phyloP scores from a whole-genome alignment of 2,113 vertebrate genomes.

The Verasper variegatus region DNA sequence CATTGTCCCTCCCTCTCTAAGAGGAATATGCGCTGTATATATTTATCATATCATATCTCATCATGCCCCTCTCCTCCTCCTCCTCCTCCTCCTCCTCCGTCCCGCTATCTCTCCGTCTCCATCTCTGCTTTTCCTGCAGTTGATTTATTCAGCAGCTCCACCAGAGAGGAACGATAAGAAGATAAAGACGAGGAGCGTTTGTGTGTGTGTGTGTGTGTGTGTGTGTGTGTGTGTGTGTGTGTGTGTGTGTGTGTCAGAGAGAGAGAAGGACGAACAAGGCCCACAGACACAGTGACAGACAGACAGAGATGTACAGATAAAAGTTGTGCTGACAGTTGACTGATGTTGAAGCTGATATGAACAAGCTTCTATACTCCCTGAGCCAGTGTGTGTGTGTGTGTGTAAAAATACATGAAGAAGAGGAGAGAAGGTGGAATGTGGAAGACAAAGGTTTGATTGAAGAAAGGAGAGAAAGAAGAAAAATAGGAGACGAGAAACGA shows the following conservation, averaged over 20 bases:
- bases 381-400: conserved; percentile 10
- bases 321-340: conserved; percentile 76
- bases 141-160: conserved; percentile 72
- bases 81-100: conserved; percentile 39
- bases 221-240: conserved; percentile 23
- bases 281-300: conserved; percentile 45
- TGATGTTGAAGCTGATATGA: conserved; percentile 72
- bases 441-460: background rate
- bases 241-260: conserved; percentile 19
- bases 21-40: conserved; percentile 2
- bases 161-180: conserved; percentile 65
- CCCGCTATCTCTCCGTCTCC: conserved; percentile 50
- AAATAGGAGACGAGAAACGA: background rate
- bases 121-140: conserved; percentile 58
- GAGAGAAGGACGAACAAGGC: conserved; percentile 1
- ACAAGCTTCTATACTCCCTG: conserved; percentile 49
- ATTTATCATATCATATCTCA: conserved; percentile 70
- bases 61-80: conserved; percentile 57
- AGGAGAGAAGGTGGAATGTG: too few species aligned
- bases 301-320: conserved; percentile 69
- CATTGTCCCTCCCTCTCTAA: conserved; percentile 21
- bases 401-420: too few species aligned
- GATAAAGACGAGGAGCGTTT: conserved; percentile 52
- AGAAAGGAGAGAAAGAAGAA: background rate
- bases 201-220: conserved; percentile 28